A percentile compares a stretch with the other conserved stretches of the same genome.
These are phyloP conservation scores for Psilanteris sp. DNA, from an alignment of 1,140 invertebrate genomes.

Conservation along the genomic window DNA sequence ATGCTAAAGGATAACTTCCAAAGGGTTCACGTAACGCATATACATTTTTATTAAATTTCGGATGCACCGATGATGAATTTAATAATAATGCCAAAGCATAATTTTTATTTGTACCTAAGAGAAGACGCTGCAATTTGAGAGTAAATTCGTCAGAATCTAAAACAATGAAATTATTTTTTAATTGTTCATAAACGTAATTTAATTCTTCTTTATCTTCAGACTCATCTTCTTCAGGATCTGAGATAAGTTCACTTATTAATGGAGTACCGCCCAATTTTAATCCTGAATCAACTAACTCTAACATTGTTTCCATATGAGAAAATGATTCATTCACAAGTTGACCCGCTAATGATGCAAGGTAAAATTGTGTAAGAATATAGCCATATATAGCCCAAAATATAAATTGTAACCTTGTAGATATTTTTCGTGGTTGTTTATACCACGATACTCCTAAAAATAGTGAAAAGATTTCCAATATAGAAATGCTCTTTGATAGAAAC, in stretches of 20 bases:
- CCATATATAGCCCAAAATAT: slow-evolving; percentile 72
- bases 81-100: slow-evolving; percentile 66
- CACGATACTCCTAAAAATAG: slow-evolving; percentile 64
- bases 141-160: slow-evolving; percentile 60
- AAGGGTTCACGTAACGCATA: slow-evolving; percentile 66
- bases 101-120: slow-evolving; percentile 52
- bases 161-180: slow-evolving; percentile 52
- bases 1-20: slow-evolving; percentile 67
- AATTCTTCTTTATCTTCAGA: neutral
- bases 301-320: slow-evolving; percentile 54
- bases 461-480: slow-evolving; percentile 69
- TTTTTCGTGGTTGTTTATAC: slow-evolving; percentile 57
- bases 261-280: slow-evolving; percentile 58
- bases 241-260: slow-evolving; percentile 39
- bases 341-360: slow-evolving; percentile 71
- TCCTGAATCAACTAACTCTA: slow-evolving; percentile 54
- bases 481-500: slow-evolving; percentile 60
- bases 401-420: slow-evolving; percentile 67
- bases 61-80: slow-evolving; percentile 61
- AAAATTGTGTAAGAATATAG: slow-evolving; percentile 70
- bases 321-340: slow-evolving; percentile 67
- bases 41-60: slow-evolving; percentile 38
- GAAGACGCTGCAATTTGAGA: slow-evolving; percentile 38
- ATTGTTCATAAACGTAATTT: slow-evolving; percentile 20
- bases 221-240: slow-evolving; percentile 1